Conservation (phyloP, 2,797 vertebrate genomes). For the Neosilurus mollespiculum region DNA sequence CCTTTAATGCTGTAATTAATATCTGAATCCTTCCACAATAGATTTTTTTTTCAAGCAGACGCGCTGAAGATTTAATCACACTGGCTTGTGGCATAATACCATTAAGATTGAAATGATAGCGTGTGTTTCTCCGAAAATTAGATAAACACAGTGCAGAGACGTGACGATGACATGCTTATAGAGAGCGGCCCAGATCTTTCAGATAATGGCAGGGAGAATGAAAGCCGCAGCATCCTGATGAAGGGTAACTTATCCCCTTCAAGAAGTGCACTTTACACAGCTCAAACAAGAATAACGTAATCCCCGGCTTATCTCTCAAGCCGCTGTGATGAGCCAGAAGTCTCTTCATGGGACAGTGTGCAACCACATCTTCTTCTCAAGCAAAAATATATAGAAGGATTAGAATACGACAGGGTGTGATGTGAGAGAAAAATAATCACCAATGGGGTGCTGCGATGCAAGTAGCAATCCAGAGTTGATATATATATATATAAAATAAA, state of each 20-base stretch:
- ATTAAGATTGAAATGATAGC: constrained; percentile 48
- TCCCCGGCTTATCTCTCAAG: constrained; percentile 14
- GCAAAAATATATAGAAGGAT: neutral
- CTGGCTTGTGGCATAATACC: constrained; percentile 41
- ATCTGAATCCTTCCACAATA: constrained; percentile 55
- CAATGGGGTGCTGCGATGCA: neutral
- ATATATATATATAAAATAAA: too few relatives aligned
- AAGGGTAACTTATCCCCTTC: neutral
- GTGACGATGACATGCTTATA: constrained; percentile 36
- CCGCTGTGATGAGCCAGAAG: constrained; percentile 15
- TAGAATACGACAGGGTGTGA: neutral
- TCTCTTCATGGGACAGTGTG: constrained; percentile 15
- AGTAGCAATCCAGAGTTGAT: neutral
- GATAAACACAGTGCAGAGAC: constrained; percentile 39
- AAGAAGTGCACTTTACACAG: constrained; percentile 3
- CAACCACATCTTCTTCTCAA: constrained; percentile 7
- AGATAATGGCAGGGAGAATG: neutral
- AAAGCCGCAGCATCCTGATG: neutral
- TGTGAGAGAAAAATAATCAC: neutral
- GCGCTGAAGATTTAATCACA: constrained; percentile 54
- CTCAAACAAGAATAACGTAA: neutral
- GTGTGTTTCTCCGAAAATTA: constrained; percentile 39
- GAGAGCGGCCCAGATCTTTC: neutral
- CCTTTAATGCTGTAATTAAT: constrained; percentile 54
- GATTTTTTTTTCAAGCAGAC: constrained; percentile 35